A percentile compares a stretch with the other conserved stretches of the same genome.
These are phyloP conservation scores for Eptesicus fuscus DNA, from an alignment of 2,113 vertebrate genomes.

Conservation along the genomic window DNA sequence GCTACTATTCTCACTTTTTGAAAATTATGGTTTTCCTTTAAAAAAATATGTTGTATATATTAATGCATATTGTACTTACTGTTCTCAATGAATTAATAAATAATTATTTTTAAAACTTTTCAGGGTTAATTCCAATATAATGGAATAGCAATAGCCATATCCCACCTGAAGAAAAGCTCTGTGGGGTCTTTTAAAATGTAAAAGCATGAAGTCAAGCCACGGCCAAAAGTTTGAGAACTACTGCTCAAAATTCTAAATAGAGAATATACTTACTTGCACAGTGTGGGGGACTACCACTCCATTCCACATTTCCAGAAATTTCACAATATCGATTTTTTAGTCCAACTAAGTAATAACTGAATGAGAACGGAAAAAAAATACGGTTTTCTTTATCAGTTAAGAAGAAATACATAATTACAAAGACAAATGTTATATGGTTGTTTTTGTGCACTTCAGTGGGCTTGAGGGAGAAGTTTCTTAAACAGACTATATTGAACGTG, in stretches of 20 bases:
- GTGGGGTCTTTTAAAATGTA: background rate
- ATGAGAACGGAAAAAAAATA: constrained; percentile 9
- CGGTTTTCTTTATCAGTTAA: background rate
- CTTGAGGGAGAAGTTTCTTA: background rate
- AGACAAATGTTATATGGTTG: background rate
- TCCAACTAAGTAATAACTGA: constrained; percentile 49
- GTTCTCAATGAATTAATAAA: background rate
- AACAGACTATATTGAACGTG: background rate
- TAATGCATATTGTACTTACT: background rate
- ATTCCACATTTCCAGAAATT: rapidly evolving
- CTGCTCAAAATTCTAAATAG: background rate
- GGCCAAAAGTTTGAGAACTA: background rate
- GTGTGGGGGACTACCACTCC: rapidly evolving
- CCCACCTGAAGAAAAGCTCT: background rate
- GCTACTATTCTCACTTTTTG: background rate
- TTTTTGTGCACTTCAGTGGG: background rate
- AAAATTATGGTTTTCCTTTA: background rate
- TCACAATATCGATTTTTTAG: background rate
- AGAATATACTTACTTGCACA: constrained; percentile 12
- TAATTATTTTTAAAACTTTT: background rate
- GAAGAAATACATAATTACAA: background rate
- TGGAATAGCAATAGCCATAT: background rate
- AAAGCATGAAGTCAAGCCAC: background rate
- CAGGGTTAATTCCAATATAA: background rate
- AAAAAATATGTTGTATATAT: background rate